Evolutionary conservation across 2,888 invertebrate genomes (phyloP).

Genomic region (Dioctria linearis): DNA sequence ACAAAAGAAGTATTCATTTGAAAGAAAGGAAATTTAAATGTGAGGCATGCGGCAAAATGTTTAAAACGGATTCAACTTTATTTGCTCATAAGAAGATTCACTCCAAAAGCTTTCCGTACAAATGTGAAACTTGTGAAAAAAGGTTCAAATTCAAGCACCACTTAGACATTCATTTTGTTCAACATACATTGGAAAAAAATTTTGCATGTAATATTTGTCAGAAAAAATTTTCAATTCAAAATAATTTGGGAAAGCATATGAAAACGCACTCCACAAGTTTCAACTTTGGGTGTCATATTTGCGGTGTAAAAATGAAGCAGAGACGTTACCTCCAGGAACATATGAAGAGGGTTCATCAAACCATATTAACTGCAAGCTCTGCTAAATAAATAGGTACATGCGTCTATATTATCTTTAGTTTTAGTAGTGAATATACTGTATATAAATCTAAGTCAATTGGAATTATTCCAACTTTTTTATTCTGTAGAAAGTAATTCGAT

Average conservation of each 20-base stretch:
- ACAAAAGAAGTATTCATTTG: slow-evolving; percentile 71
- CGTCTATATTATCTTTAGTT: too few relatives aligned
- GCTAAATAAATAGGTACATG: slow-evolving; percentile 11
- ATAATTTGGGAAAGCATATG: slow-evolving; percentile 72
- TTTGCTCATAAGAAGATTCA: slow-evolving; percentile 73
- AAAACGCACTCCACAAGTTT: slow-evolving; percentile 71
- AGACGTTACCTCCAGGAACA: slow-evolving; percentile 74
- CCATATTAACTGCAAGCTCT: slow-evolving; percentile 25
- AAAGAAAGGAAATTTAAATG: slow-evolving; percentile 71
- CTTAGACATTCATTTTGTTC: slow-evolving; percentile 70
- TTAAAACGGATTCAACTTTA: slow-evolving; percentile 72
- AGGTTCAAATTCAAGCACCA: slow-evolving; percentile 73
- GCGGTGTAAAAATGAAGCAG: slow-evolving; percentile 72
- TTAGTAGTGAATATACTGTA: too few relatives aligned
- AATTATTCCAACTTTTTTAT: too few relatives aligned
- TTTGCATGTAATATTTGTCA: slow-evolving; percentile 71
- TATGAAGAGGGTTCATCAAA: slow-evolving; percentile 67
- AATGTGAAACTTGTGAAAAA: slow-evolving; percentile 70
- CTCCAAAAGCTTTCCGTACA: slow-evolving; percentile 72
- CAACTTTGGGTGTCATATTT: slow-evolving; percentile 69
- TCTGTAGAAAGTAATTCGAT: not conserved
- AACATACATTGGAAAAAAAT: slow-evolving; percentile 69
- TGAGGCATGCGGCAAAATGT: slow-evolving; percentile 72
- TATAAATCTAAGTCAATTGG: not conserved
- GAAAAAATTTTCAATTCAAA: slow-evolving; percentile 70